Conservation (phyloP, 2,888 invertebrate genomes). For the Limnephilus marmoratus region DNA sequence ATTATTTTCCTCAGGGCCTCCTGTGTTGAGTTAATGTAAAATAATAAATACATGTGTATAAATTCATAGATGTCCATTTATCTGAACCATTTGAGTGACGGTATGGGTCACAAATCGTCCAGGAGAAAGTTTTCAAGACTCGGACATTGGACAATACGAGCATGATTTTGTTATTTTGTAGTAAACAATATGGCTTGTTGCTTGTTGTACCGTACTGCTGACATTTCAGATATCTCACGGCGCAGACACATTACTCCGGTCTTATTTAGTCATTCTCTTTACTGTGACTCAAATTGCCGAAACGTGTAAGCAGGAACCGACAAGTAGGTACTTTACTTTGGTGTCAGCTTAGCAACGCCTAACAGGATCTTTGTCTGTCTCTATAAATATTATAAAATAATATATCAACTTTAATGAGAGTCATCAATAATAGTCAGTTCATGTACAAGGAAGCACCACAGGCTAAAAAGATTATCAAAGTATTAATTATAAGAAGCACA, state of each 20-base stretch:
- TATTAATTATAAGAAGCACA: too few relatives aligned
- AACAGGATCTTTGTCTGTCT: background rate
- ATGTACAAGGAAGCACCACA: background rate
- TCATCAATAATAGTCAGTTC: background rate
- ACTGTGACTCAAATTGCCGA: slow-evolving; percentile 36
- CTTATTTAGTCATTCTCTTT: slow-evolving; percentile 27
- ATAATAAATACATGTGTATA: too few relatives aligned
- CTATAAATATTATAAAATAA: background rate
- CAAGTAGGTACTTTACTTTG: background rate
- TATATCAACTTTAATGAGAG: background rate
- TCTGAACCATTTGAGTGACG: background rate
- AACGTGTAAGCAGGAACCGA: slow-evolving; percentile 34
- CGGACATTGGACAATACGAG: background rate
- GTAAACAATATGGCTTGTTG: background rate
- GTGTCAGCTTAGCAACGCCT: background rate
- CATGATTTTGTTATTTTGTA: background rate
- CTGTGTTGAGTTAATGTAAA: too few relatives aligned
- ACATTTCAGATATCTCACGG: slow-evolving; percentile 44
- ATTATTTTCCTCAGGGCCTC: too few relatives aligned
- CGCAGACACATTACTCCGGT: slow-evolving; percentile 22
- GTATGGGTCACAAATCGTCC: background rate
- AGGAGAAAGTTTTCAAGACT: background rate
- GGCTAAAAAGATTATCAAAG: too few relatives aligned
- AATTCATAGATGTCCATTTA: background rate
- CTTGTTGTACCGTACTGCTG: background rate